A percentile compares a stretch with the other conserved stretches of the same genome.
Evolutionary conservation across 1,140 invertebrate species (phyloP).

Genomic region (Neuroterus valhalla): DNA sequence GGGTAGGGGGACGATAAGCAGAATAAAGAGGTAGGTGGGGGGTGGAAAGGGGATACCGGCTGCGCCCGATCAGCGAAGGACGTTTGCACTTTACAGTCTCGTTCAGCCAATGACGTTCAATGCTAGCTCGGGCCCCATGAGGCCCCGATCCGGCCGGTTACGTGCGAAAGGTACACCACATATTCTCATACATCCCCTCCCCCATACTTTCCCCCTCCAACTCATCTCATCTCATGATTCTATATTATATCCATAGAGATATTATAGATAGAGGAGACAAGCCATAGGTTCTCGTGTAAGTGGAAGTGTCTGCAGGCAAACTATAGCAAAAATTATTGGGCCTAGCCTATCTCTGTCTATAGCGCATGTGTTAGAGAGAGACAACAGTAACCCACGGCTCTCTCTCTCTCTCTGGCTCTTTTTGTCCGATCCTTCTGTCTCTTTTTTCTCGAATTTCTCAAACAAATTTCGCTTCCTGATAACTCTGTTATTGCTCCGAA

Average conservation of each 20-base stretch:
- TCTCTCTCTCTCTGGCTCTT: too few species aligned
- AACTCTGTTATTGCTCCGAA: background rate
- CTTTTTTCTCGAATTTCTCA: background rate
- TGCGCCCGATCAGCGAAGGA: constrained; percentile 46
- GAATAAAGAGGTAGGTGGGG: constrained; percentile 48
- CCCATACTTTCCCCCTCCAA: background rate
- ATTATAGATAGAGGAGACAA: too few species aligned
- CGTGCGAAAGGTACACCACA: constrained; percentile 35
- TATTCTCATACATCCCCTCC: background rate
- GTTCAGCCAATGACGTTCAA: constrained; percentile 33
- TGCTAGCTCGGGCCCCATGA: background rate
- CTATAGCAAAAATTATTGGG: too few species aligned
- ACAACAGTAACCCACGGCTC: too few species aligned
- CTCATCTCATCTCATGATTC: background rate
- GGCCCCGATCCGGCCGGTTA: constrained; percentile 49
- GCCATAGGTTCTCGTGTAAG: too few species aligned
- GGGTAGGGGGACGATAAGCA: constrained; percentile 47
- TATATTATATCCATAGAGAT: too few species aligned
- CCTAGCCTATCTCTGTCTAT: too few species aligned
- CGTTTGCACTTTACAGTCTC: constrained; percentile 38
- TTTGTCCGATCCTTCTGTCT: too few species aligned
- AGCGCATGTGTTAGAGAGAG: too few species aligned
- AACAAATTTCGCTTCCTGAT: constrained; percentile 5
- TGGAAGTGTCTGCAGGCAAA: too few species aligned
- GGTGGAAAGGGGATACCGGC: constrained; percentile 51